These are phyloP conservation scores for Drosophila planitibia DNA, from an alignment of 2,888 invertebrate genomes.

Conservation along the genomic window DNA sequence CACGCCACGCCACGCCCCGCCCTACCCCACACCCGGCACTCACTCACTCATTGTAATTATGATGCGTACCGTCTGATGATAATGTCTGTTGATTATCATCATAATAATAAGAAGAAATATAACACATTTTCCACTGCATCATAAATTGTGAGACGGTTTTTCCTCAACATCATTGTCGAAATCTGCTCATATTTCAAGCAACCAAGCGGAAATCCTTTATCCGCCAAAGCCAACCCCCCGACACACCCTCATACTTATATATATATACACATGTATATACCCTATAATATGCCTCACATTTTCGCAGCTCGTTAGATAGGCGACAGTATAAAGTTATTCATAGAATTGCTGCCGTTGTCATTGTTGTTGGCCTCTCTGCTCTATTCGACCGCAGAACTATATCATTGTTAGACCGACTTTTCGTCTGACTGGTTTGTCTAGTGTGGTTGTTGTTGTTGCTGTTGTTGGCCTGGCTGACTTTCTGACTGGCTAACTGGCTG, in stretches of 20 bases:
- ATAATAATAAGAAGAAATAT: constrained; percentile 51
- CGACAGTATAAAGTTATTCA: constrained; percentile 68
- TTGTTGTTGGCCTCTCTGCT: constrained; percentile 16
- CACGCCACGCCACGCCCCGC: neutral
- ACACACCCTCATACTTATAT: constrained; percentile 2
- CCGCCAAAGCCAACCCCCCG: constrained; percentile 20
- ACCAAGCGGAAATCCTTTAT: constrained; percentile 79
- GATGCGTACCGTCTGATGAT: constrained; percentile 45
- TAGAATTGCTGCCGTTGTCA: constrained; percentile 30
- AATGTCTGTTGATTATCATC: constrained; percentile 38
- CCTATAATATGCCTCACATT: constrained; percentile 52
- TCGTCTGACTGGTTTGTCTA: constrained; percentile 25
- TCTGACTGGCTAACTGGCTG: constrained; percentile 10
- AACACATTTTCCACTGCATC: constrained; percentile 70
- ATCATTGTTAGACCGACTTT: constrained; percentile 55
- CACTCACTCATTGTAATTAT: constrained; percentile 49
- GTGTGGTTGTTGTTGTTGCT: constrained; percentile 4
- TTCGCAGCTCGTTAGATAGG: constrained; percentile 79
- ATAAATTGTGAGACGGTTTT: constrained; percentile 63
- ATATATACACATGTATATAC: constrained; percentile 4
- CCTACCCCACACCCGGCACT: neutral
- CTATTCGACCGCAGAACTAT: constrained; percentile 45
- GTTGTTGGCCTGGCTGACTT: constrained; percentile 7
- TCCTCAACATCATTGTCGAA: constrained; percentile 57
- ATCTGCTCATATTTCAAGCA: constrained; percentile 80